Base-by-base conservation (phyloP, 2,888 invertebrate genomes). In the Xanthorhoe spadicearia region DNA sequence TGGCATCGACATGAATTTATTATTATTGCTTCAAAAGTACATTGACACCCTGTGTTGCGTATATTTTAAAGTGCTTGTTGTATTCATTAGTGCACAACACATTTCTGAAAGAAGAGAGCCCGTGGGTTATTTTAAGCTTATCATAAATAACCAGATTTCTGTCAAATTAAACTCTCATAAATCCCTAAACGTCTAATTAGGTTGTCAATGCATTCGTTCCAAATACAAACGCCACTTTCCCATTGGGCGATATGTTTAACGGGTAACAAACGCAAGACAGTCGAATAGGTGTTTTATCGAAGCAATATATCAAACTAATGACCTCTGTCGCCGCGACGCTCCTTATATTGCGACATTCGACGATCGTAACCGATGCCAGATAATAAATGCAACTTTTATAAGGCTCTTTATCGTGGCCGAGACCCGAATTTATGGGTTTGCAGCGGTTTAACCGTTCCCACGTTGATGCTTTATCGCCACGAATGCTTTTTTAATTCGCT, bases 341-440 rank as follows among this genome's bases (percentile, higher is more conserved):
- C 76, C 82, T 82, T 81, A 81, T 82, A 81, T 79, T 80, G 80
- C 82, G 79, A 81, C 76, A 77, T 80, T 78, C 73, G 74, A 76
- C 73, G 78, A 71, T 75, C 81, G 77, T 77, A 80, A 79, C 77
- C 80, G 76, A 83, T 80, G 77, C 76, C 75, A 80, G 83, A 83
- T 85, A 86, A 84, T 86, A 85, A 85, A 86, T 83, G 85, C 86
- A 86, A 85, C 79, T 86, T 86, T 86, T 86, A 84, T 86, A 86
- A 83, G 82, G 75, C 80, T 80, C 84, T 86, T 87, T 86, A 86
- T 86, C 82, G 85, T 76, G 70, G 70, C 66, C 78, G 74, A 78
- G 78, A 74, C 76, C 77, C 68, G 74, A 82, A 87, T 87, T 87
- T 86, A 87, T 84, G 77, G 74, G 76, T 79, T 80, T 77, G 81